Base-by-base conservation (phyloP, 1,140 invertebrate genomes). In the Hylyphantes graminicola region DNA sequence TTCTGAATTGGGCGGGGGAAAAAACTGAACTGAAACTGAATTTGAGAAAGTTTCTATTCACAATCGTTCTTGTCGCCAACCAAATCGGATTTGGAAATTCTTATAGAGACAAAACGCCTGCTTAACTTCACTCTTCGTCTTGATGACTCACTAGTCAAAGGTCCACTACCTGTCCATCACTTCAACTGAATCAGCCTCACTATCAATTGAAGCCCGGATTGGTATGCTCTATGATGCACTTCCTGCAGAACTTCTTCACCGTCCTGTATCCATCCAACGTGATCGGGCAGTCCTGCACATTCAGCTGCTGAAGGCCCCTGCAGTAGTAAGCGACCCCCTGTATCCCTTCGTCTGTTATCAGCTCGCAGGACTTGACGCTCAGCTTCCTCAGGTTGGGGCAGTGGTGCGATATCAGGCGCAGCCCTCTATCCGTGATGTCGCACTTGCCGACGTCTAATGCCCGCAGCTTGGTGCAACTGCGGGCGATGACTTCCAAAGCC, bases 181-280 rank as follows among this genome's bases (percentile, higher is more conserved):
- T 35, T 35, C 35, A 35, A 35, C 1, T 5, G 5, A 35, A 35
- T 35, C 5, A 35, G 35, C 35, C 2, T 35, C 35, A 35, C 35
- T 91, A 59, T 88, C 88, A 96, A 90, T 93, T 96, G 89, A 98
- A 96, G 21, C 95, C 96, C 65, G 96, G 96, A 90, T 98, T 97
- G 0, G 96, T 97, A 88, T 98, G 96, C 89, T 97, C 96, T 86
- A 97, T 97, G 75, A 97, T 94, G 89, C 96, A 97, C 86, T 94
- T 90, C 87, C 95, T 94, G 89, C 96, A 97, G 88, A 95, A 96
- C 87, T 95, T 95, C 89, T 97, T 97, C n/a, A 98, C 95, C 2
- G 95, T 95, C 86, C 94, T 91, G 89, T 97, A 97, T 0, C 96
- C 96, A 87, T 96, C 93, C 50, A 95, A 90, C 0, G 95, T 95